Conservation (phyloP, 2,888 invertebrate genomes). For the Drosophila mercatorum region DNA sequence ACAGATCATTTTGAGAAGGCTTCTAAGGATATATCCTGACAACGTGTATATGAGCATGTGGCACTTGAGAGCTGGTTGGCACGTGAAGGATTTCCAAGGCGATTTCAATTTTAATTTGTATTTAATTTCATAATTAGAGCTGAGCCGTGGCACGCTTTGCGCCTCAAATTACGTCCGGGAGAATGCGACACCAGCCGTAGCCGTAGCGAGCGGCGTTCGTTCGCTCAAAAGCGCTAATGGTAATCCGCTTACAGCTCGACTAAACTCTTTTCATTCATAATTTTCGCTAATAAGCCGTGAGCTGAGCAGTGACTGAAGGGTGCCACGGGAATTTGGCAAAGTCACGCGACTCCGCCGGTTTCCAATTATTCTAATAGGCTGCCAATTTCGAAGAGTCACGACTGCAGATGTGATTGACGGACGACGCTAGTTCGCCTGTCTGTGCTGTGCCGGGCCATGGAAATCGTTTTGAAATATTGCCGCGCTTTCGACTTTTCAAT, state of each 20-base stretch:
- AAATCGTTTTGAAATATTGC: constrained; percentile 67
- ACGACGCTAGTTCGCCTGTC: background rate
- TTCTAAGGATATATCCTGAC: background rate
- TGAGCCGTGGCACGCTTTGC: constrained; percentile 61
- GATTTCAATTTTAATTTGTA: constrained; percentile 64
- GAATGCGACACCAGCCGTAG: constrained; percentile 50
- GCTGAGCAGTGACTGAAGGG: constrained; percentile 16
- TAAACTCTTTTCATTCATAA: constrained; percentile 62
- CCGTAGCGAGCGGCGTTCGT: constrained; percentile 6
- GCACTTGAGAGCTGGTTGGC: constrained; percentile 12
- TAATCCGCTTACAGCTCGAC: constrained; percentile 61
- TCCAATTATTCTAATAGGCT: constrained; percentile 54
- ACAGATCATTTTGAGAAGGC: constrained; percentile 33
- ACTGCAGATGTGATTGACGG: constrained; percentile 32
- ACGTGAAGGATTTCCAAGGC: constrained; percentile 40
- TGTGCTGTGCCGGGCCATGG: constrained; percentile 3
- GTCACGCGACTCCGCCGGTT: constrained; percentile 46
- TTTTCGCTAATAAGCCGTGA: constrained; percentile 49
- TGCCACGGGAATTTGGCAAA: constrained; percentile 27
- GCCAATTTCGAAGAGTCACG: constrained; percentile 42
- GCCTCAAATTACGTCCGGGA: constrained; percentile 53
- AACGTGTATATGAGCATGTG: constrained; percentile 33
- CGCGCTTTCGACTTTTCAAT: constrained; percentile 60
- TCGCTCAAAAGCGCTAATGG: constrained; percentile 42
- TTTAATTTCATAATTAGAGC: constrained; percentile 76